Evolutionary conservation across 2,888 invertebrate genomes (phyloP).

Genomic region (Aquatica leii): DNA sequence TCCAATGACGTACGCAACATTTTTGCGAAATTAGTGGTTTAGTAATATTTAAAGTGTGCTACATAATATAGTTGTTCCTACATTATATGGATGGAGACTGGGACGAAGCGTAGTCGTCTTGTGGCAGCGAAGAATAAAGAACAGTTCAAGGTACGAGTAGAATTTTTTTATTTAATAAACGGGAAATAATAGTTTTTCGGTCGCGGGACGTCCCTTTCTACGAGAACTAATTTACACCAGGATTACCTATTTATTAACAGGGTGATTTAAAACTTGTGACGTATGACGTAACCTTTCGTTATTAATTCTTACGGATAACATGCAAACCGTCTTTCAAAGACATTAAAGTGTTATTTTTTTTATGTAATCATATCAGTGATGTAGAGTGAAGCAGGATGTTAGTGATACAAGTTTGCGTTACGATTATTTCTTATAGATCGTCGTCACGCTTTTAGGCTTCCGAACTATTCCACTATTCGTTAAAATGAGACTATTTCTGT

Average conservation of each 20-base stretch:
- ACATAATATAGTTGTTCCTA: not conserved
- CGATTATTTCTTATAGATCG: constrained; percentile 16
- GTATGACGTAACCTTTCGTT: constrained; percentile 30
- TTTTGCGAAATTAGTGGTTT: constrained; percentile 16
- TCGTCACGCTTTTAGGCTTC: constrained; percentile 19
- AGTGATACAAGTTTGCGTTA: constrained; percentile 13
- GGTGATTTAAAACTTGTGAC: constrained; percentile 27
- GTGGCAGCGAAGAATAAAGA: too few species aligned
- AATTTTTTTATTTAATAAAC: constrained; percentile 1
- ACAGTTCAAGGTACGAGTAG: not conserved
- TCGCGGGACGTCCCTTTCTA: not conserved
- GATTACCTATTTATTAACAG: constrained; percentile 32
- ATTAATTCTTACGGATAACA: constrained; percentile 29
- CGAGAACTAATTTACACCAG: constrained; percentile 6
- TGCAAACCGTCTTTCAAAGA: constrained; percentile 32
- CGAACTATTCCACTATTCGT: constrained; percentile 2
- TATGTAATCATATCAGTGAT: constrained; percentile 35
- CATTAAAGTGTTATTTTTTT: constrained; percentile 27
- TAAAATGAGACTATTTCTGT: not conserved
- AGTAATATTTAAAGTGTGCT: constrained; percentile 6
- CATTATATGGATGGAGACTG: not conserved
- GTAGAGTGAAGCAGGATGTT: constrained; percentile 17
- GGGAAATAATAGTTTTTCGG: not conserved
- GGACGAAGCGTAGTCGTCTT: not conserved
- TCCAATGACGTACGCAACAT: constrained; percentile 19